A percentile compares a stretch with the other conserved stretches of the same genome.
Conservation (phyloP, 2,113 vertebrate species). For the Microtus pennsylvanicus region DNA sequence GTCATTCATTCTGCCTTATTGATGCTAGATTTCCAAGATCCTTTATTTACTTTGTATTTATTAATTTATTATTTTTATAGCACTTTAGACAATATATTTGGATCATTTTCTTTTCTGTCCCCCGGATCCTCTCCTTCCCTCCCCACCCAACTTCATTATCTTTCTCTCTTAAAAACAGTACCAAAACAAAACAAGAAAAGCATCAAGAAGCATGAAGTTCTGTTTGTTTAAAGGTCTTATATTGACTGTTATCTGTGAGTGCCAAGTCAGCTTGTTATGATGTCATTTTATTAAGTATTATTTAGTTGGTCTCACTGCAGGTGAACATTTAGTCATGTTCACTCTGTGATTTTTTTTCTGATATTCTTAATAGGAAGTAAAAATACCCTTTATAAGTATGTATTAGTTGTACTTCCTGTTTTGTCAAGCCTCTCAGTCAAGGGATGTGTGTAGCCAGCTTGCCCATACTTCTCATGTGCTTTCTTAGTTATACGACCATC, state of each 20-base stretch:
- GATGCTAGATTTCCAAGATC: neutral
- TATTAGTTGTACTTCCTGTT: slow-evolving; percentile 76
- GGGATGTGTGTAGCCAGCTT: slow-evolving; percentile 34
- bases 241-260: slow-evolving; percentile 34
- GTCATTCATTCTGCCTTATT: slow-evolving; percentile 15
- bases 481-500: neutral
- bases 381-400: slow-evolving; percentile 71
- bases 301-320: slow-evolving; percentile 47
- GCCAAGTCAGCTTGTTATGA: neutral
- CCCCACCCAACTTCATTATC: neutral
- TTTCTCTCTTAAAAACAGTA: neutral
- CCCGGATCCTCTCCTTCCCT: neutral
- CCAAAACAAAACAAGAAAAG: neutral
- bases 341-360: slow-evolving; percentile 36
- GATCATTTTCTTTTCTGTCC: neutral
- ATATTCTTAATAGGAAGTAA: slow-evolving; percentile 53
- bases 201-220: neutral
- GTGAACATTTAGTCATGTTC: slow-evolving; percentile 62
- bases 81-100: neutral
- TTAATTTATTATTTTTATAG: neutral
- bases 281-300: slow-evolving; percentile 22
- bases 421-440: slow-evolving; percentile 57
- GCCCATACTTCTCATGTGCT: slow-evolving; percentile 18
- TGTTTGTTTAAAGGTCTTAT: neutral
- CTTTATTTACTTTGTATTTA: neutral